Conservation (phyloP, 35 echinoderm and acorn worm genomes). For the Eucidaris tribuloides region DNA sequence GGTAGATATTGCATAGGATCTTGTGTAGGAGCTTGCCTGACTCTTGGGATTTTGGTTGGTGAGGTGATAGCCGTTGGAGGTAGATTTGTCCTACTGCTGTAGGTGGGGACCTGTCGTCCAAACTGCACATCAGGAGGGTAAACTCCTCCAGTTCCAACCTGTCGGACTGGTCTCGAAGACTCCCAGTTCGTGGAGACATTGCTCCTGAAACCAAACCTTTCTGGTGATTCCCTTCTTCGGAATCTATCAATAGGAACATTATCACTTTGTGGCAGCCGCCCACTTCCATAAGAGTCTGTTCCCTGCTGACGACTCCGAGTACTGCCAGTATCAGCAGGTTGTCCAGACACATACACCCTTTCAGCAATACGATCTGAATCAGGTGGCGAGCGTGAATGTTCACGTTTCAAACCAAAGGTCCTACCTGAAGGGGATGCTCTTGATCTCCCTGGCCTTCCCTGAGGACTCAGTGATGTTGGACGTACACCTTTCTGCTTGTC, state of each 20-base stretch:
- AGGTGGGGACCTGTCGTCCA: background rate
- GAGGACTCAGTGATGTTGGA: constrained; percentile 4
- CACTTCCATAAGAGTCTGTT: too few species aligned
- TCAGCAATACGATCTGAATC: background rate
- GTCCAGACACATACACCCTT: too few species aligned
- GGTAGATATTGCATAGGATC: background rate
- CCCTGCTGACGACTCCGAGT: too few species aligned
- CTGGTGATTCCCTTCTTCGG: too few species aligned
- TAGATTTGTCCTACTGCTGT: background rate
- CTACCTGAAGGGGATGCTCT: too few species aligned
- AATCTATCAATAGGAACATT: too few species aligned
- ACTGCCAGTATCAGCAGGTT: too few species aligned
- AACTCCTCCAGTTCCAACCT: too few species aligned
- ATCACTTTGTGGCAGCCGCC: too few species aligned
- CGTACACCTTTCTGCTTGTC: background rate
- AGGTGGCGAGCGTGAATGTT: background rate
- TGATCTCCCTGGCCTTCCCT: background rate
- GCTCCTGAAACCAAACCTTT: too few species aligned
- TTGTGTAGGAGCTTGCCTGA: background rate
- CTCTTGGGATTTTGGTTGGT: background rate
- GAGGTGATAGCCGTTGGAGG: background rate
- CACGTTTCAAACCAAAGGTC: background rate
- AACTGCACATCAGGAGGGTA: background rate
- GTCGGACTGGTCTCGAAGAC: background rate
- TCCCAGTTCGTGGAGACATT: too few species aligned